phyloP scores from a whole-genome alignment of 2,797 vertebrate genomes.

The Lycodopsis pacificus region DNA sequence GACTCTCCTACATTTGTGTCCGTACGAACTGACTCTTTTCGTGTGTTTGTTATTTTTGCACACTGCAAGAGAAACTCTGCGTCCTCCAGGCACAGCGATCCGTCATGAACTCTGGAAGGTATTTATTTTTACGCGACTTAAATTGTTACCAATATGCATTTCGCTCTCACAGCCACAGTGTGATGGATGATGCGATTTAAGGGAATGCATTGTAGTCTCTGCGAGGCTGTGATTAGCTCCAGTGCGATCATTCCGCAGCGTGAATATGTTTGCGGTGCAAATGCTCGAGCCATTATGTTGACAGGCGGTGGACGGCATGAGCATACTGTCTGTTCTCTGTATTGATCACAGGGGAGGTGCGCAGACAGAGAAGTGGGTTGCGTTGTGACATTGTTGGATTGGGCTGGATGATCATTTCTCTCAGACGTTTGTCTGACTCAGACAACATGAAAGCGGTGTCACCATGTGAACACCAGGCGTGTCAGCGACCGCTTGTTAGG shows the following conservation, averaged over 20 bases:
- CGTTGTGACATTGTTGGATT: slow-evolving; percentile 26
- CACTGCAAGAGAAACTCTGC: slow-evolving; percentile 30
- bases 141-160: slow-evolving; percentile 13
- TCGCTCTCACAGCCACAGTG: background rate
- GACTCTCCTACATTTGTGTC: slow-evolving; percentile 11
- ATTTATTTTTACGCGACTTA: slow-evolving; percentile 42
- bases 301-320: slow-evolving; percentile 39
- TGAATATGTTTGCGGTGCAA: slow-evolving; percentile 41
- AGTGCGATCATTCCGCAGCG: slow-evolving; percentile 23
- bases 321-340: slow-evolving; percentile 1
- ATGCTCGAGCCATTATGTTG: slow-evolving; percentile 23
- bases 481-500: slow-evolving; percentile 7
- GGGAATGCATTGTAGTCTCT: background rate
- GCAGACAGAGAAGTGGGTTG: slow-evolving; percentile 24
- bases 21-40: background rate
- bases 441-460: slow-evolving; percentile 50
- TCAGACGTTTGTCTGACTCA: slow-evolving; percentile 44
- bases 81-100: slow-evolving; percentile 37
- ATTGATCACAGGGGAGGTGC: slow-evolving; percentile 44
- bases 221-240: background rate
- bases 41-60: background rate
- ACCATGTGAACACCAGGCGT: slow-evolving; percentile 30
- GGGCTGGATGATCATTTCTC: slow-evolving; percentile 36
- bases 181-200: slow-evolving; percentile 8
- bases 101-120: slow-evolving; percentile 72